Base-by-base conservation (phyloP, 2,888 invertebrate genomes). In the Acheta domesticus region DNA sequence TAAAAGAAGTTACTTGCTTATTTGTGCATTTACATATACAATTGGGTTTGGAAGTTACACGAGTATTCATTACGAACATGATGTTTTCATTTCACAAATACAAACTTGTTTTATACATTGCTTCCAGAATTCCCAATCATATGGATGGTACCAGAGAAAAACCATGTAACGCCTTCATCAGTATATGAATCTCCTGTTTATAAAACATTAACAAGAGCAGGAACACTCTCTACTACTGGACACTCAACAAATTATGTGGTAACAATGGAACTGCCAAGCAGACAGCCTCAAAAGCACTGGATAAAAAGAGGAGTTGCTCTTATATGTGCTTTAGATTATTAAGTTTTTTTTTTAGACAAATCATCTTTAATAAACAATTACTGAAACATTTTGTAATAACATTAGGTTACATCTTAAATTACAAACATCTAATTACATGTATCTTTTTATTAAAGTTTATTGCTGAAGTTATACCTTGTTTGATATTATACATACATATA, bases 231-330 rank as follows among this genome's bases (percentile, higher is more conserved):
- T 62, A 92, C 92, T 0, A 92, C 92, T 1, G 92, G 92, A 12
- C 92, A 92, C 86, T 92, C 92, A 8, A 92, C 92, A 12, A 92
- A 92, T 86, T 92, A 91, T 84, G 91, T 92, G 74, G 86, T 92
- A 49, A 87, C 89, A 1, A 89, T 92, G 85, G 90, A 90, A 85
- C 85, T 92, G 77, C 91, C 92, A 1, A 90, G 89, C n/a, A 83
- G 86, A 76, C 86, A 88, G 81, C 85, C 88, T 0, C 88, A 90
- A 84, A 86, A 86, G 3, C 91, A 92, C 83, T 92, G 92, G 91
- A 89, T 91, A 36, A 89, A 90, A 84, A 85, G 91, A 82, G 91
- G 91, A 11, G 91, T 91, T 8, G 92, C 92, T 2, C 83, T 90
- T 74, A 87, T 90, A 77, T 90, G 89, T 83, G 89, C 90, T 2